phyloP scores from a whole-genome alignment of 2,888 invertebrate species.

The Polylopha cassiicola region DNA sequence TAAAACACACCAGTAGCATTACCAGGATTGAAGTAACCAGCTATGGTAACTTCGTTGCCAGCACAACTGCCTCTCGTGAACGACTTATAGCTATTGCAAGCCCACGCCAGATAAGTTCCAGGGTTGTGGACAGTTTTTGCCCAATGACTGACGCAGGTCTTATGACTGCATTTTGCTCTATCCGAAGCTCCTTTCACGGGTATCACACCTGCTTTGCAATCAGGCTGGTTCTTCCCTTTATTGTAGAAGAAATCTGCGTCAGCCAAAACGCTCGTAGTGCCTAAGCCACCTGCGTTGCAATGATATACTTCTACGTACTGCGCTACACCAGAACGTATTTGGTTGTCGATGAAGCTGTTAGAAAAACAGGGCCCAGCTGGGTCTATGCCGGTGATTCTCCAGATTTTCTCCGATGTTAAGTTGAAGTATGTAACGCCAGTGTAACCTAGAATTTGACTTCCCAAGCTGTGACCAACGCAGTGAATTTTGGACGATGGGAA shows the following conservation, averaged over 20 bases:
- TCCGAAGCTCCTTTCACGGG: slow-evolving; percentile 58
- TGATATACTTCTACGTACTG: slow-evolving; percentile 79
- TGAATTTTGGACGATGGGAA: slow-evolving; percentile 57
- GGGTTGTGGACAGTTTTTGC: slow-evolving; percentile 51
- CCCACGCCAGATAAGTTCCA: slow-evolving; percentile 54
- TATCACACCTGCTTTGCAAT: slow-evolving; percentile 58
- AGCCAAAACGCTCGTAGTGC: slow-evolving; percentile 69
- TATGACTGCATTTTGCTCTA: slow-evolving; percentile 63
- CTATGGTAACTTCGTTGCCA: slow-evolving; percentile 53
- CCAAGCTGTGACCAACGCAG: slow-evolving; percentile 63
- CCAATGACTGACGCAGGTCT: slow-evolving; percentile 58
- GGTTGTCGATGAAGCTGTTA: slow-evolving; percentile 55
- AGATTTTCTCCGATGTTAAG: slow-evolving; percentile 50
- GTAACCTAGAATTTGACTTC: slow-evolving; percentile 59
- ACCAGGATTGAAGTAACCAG: slow-evolving; percentile 64
- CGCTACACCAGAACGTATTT: slow-evolving; percentile 74
- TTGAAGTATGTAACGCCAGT: slow-evolving; percentile 48
- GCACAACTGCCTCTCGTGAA: slow-evolving; percentile 55
- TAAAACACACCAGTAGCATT: slow-evolving; percentile 65
- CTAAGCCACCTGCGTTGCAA: slow-evolving; percentile 76
- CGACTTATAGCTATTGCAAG: slow-evolving; percentile 52
- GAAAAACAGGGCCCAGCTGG: slow-evolving; percentile 71
- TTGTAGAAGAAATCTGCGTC: slow-evolving; percentile 79
- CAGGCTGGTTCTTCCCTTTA: slow-evolving; percentile 74
- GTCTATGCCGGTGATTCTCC: slow-evolving; percentile 60